Percentiles rank a stretch among this genome's conserved stretches.
These are phyloP conservation scores for Acleris literana DNA, from an alignment of 2,888 invertebrate species.

Conservation along the genomic window DNA sequence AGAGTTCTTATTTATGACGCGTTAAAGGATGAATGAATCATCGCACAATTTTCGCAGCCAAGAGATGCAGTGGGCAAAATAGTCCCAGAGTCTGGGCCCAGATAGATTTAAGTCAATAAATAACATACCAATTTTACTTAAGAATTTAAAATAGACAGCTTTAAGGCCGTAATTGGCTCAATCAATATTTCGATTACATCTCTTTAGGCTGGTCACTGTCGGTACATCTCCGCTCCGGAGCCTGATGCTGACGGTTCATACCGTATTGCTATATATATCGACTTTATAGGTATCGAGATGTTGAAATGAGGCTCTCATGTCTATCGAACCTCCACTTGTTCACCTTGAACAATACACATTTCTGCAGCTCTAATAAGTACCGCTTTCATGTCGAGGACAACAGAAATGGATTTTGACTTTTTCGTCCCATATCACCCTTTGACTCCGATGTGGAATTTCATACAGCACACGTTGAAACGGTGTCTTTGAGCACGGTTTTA, in stretches of 20 bases:
- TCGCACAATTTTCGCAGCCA: conserved; percentile 18
- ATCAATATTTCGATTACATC: no score
- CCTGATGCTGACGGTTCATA: no score
- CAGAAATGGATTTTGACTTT: conserved; percentile 32
- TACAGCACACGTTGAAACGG: conserved; percentile 26
- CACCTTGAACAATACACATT: conserved; percentile 31
- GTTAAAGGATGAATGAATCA: conserved; percentile 33
- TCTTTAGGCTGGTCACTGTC: no score
- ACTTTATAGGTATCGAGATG: no score
- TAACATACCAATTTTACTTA: conserved; percentile 7
- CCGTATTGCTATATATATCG: no score
- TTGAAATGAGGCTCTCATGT: conserved; percentile 4
- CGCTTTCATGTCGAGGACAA: conserved; percentile 11
- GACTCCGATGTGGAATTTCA: conserved; percentile 38
- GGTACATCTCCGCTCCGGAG: no score
- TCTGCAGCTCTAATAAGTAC: conserved; percentile 24
- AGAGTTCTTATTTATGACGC: conserved; percentile 14
- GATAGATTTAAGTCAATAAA: conserved; percentile 20
- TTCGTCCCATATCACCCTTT: conserved; percentile 58
- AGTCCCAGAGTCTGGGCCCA: not conserved
- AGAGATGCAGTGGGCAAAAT: conserved; percentile 23
- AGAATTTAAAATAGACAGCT: conserved; percentile 1
- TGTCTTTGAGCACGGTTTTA: conserved; percentile 32
- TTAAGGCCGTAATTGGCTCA: not conserved
- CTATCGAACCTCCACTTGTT: conserved; percentile 14